Conservation (phyloP, 2,888 invertebrate species). For the Leistus spinibarbis region DNA sequence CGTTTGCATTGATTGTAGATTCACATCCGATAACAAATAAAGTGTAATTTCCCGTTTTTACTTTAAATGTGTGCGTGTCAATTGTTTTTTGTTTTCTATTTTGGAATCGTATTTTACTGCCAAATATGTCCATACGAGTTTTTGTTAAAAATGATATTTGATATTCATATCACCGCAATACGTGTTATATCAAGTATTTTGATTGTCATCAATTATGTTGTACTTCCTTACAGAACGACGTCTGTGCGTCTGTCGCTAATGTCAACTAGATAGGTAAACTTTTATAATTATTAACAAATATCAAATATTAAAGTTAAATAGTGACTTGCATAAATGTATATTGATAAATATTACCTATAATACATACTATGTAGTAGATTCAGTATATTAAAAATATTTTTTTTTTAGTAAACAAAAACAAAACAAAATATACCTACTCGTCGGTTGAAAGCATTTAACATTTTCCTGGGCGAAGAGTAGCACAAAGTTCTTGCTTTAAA, state of each 20-base stretch:
- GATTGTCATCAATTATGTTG: neutral
- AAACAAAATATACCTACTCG: no score
- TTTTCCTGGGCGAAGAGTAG: neutral
- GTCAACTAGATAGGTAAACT: no score
- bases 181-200: neutral
- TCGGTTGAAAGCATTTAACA: no score
- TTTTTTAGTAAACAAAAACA: neutral
- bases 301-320: no score
- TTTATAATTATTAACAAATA: no score
- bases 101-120: neutral
- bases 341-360: no score
- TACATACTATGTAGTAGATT: no score
- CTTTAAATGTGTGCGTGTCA: slow-evolving; percentile 21
- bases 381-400: no score
- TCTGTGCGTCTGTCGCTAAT: neutral
- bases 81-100: slow-evolving; percentile 28
- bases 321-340: no score
- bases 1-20: slow-evolving; percentile 28
- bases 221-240: neutral
- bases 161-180: neutral
- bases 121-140: slow-evolving; percentile 14
- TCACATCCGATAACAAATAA: slow-evolving; percentile 27
- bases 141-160: neutral
- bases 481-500: slow-evolving; percentile 16
- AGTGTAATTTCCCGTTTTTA: slow-evolving; percentile 33